Conservation (phyloP, 1,140 invertebrate species). For the Onthophagus taurus region DNA sequence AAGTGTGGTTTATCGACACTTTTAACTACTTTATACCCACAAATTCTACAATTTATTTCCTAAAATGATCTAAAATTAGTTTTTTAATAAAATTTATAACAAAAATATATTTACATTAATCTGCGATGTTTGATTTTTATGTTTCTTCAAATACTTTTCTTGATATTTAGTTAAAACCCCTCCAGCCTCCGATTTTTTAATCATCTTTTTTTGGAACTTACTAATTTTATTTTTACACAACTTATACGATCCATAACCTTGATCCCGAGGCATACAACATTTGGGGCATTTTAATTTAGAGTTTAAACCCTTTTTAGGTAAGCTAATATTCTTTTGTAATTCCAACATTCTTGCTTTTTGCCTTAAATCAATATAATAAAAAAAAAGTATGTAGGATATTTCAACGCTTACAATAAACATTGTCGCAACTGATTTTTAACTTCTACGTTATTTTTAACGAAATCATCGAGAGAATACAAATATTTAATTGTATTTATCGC, state of each 20-base stretch:
- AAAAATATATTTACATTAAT: background rate
- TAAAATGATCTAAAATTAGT: too few species aligned
- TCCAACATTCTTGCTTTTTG: background rate
- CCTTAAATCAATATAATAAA: background rate
- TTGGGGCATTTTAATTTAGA: background rate
- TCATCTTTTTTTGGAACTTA: background rate
- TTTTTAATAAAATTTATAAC: background rate
- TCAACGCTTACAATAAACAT: conserved; percentile 1
- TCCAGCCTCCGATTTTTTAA: background rate
- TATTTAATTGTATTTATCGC: conserved; percentile 7
- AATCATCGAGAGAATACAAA: background rate
- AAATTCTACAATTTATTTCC: conserved; percentile 4
- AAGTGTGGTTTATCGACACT: background rate
- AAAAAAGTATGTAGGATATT: background rate
- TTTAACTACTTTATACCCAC: background rate
- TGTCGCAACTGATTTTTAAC: background rate
- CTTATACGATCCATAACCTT: too few species aligned
- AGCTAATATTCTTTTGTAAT: background rate
- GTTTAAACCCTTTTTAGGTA: conserved; percentile 1
- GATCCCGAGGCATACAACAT: too few species aligned
- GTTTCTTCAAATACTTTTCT: conserved; percentile 4
- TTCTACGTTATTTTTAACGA: background rate
- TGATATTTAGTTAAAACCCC: background rate
- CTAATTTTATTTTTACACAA: background rate
- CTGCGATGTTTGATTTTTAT: background rate